phyloP scores from a whole-genome alignment of 1,140 invertebrate genomes.

The Drosophila pallidifrons region DNA sequence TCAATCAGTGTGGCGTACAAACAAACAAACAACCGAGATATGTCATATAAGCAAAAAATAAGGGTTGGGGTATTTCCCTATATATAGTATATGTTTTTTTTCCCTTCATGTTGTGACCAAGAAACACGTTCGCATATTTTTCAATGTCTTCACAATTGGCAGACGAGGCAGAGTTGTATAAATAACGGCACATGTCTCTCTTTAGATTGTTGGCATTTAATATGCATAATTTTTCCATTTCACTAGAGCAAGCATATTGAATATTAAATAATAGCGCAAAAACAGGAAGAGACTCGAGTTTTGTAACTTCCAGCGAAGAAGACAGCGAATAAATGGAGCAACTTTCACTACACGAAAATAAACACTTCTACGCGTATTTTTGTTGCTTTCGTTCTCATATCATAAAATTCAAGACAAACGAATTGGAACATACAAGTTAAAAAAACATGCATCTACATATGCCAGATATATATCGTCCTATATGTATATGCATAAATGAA shows the following conservation, averaged over 20 bases:
- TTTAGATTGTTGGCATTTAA: conserved; percentile 64
- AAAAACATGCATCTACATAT: conserved; percentile 49
- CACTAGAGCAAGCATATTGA: conserved; percentile 77
- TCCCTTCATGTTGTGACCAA: neutral
- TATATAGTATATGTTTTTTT: neutral
- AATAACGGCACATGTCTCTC: conserved; percentile 52
- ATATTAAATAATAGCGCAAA: conserved; percentile 72
- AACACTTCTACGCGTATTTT: conserved; percentile 67
- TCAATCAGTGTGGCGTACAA: conserved; percentile 65
- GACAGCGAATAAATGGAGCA: neutral
- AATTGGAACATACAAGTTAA: conserved; percentile 74
- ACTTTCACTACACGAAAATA: conserved; percentile 60
- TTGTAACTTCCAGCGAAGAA: neutral
- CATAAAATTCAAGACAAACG: conserved; percentile 80
- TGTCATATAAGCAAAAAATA: neutral
- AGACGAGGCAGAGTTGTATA: conserved; percentile 14
- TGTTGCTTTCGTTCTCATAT: conserved; percentile 30
- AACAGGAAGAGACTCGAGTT: conserved; percentile 13
- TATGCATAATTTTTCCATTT: conserved; percentile 82
- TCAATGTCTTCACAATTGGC: conserved; percentile 49
- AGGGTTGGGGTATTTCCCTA: conserved; percentile 2
- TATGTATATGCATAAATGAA: conserved; percentile 59
- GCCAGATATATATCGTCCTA: conserved; percentile 19
- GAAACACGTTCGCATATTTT: conserved; percentile 49
- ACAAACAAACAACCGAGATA: conserved; percentile 38